A percentile compares a stretch with the other conserved stretches of the same genome.
Conservation (phyloP, 2,113 vertebrate genomes). For the Hypomesus transpacificus region DNA sequence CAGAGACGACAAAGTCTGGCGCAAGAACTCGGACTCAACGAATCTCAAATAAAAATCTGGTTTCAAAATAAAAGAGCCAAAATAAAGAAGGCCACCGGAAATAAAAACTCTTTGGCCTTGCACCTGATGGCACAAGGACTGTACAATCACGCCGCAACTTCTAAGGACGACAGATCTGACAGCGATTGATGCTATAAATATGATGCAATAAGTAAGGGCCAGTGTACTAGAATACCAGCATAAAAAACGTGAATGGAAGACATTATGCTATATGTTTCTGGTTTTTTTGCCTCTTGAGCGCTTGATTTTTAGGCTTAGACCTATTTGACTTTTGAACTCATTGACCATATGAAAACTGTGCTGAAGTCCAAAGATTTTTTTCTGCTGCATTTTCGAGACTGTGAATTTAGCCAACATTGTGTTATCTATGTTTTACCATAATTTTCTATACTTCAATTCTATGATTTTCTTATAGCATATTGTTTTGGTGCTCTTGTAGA, state of each 20-base stretch:
- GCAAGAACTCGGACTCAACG: conserved; percentile 82
- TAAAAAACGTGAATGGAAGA: conserved; percentile 64
- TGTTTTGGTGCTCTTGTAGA: background rate
- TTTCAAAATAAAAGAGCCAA: conserved; percentile 93
- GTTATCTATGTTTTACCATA: conserved; percentile 20
- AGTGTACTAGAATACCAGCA: conserved; percentile 86
- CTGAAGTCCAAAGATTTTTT: conserved; percentile 93
- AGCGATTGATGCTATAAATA: conserved; percentile 73
- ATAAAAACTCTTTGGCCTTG: conserved; percentile 79
- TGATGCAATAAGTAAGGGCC: conserved; percentile 75
- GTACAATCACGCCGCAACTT: conserved; percentile 82
- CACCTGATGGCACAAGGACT: conserved; percentile 89
- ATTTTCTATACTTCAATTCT: conserved; percentile 56
- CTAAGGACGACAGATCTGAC: conserved; percentile 87
- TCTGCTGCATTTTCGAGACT: conserved; percentile 86
- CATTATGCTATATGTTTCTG: conserved; percentile 75
- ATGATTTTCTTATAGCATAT: conserved; percentile 3
- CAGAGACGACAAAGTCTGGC: conserved; percentile 82
- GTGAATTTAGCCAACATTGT: conserved; percentile 65
- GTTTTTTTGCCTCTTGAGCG: conserved; percentile 4
- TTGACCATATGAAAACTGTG: conserved; percentile 71
- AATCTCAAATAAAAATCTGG: conserved; percentile 93
- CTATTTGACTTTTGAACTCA: conserved; percentile 62
- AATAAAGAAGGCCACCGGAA: conserved; percentile 84
- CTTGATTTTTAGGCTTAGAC: conserved; percentile 2